These are phyloP conservation scores for Aegotheles bennettii DNA, from an alignment of 2,113 vertebrate species.

Conservation along the genomic window DNA sequence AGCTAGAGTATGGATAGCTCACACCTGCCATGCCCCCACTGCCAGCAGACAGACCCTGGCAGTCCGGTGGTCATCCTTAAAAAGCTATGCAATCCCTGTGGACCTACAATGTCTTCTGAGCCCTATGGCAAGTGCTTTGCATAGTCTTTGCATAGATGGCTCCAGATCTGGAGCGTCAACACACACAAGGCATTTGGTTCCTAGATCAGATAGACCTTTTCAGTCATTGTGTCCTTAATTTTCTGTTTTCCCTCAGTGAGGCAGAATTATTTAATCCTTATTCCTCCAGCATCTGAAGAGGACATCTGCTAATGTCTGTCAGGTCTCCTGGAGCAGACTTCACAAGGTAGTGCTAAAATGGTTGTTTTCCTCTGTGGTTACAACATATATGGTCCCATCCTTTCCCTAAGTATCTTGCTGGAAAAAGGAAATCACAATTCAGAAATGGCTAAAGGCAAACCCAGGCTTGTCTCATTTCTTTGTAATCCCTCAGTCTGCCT, in stretches of 20 bases:
- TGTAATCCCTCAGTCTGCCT: background rate
- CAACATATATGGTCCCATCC: background rate
- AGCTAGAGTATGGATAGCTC: background rate
- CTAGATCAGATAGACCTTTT: background rate
- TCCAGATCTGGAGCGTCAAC: background rate
- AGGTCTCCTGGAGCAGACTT: background rate
- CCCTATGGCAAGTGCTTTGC: background rate
- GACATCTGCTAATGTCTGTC: background rate
- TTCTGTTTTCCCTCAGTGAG: background rate
- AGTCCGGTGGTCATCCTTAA: background rate
- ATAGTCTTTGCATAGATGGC: background rate
- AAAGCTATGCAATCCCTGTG: background rate
- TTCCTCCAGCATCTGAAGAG: background rate
- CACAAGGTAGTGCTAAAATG: background rate
- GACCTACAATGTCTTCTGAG: background rate
- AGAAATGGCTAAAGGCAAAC: background rate
- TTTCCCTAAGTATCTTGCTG: background rate
- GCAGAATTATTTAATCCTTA: background rate
- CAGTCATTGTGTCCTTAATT: background rate
- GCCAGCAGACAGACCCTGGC: background rate
- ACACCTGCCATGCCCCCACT: background rate
- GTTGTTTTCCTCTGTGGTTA: background rate
- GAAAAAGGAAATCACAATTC: background rate
- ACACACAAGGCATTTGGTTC: background rate
- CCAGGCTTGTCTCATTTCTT: background rate